Base-by-base conservation (phyloP, 2,797 vertebrate genomes). In the Apodemus agrarius region DNA sequence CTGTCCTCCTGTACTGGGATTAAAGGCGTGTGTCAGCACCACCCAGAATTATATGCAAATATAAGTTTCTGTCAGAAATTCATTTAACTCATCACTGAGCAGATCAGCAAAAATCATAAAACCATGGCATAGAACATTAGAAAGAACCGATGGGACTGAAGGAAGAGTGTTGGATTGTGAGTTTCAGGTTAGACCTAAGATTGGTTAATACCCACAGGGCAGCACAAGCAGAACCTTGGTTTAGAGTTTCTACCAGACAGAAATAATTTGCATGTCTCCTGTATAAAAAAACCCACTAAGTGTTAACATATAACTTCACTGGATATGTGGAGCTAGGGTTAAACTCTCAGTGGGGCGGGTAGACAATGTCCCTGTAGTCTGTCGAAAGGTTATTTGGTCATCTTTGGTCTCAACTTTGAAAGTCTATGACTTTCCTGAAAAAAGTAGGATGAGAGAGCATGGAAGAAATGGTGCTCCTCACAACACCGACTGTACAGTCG, bases 71-170 rank as follows among this genome's bases (percentile, higher is more conserved):
- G n/a, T 76, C 37, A 74, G 92, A 93, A n/a, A 89, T 93, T 83
- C 94, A 67, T 49, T 90, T 79, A 94, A 94, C 81, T 94, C 19
- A 94, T 37, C 63, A 93, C 82, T 40, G 24, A 90, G 49, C 91
- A 37, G 90, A 89, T n/a, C 63, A 96, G 89, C 37, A 69, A 92
- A 86, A 96, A 78, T 49, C 61, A 84, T 74, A 76, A 96, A 89
- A 17, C 8, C 57, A 91, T 72, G 37, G 61, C 1, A 11, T 29
- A 72, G 0, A 81, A 43, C 52, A 82, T 88, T 82, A 82, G 72
- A 65, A 88, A n/a, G n/a, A 95, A 85, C 65, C 87, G 65, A 29
- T 52, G 74, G 49, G 82, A 94, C 13, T 79, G 46, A 96, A 84
- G 78, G 75, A 93, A 89, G n/a, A 93, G 80, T 86, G 65, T 82